A percentile compares a stretch with the other conserved stretches of the same genome.
Conservation (phyloP, 2,888 invertebrate genomes). For the Folsomia candida region DNA sequence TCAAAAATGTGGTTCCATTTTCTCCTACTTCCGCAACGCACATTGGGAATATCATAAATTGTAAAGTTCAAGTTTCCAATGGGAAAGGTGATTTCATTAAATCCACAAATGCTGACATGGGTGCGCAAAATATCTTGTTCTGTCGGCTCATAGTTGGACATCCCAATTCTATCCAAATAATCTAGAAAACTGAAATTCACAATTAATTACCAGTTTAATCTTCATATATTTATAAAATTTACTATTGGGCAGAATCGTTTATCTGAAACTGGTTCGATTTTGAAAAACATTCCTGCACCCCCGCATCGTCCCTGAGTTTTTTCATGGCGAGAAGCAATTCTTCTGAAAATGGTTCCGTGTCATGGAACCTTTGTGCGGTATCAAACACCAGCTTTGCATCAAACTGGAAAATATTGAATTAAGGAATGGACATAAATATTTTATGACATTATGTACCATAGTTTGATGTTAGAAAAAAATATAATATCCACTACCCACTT, state of each 20-base stretch:
- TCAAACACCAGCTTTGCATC: constrained; percentile 99
- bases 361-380: constrained; percentile 99
- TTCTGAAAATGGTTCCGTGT: constrained; percentile 99
- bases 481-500: no score
- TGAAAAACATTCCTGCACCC: constrained; percentile 98
- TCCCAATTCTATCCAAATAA: constrained; percentile 95
- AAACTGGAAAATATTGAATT: constrained; percentile 63
- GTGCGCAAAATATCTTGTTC: constrained; percentile 99
- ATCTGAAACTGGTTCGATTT: constrained; percentile 99
- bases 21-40: constrained; percentile 96
- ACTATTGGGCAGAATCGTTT: constrained; percentile 99
- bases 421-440: no score
- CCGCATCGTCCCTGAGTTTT: constrained; percentile 93
- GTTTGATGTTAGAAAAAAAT: no score
- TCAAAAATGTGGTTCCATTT: constrained; percentile 92
- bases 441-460: no score
- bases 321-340: constrained; percentile 98
- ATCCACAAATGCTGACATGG: no score
- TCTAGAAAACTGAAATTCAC: constrained; percentile 89
- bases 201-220: neutral
- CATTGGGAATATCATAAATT: constrained; percentile 98
- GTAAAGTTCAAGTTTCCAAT: constrained; percentile 99
- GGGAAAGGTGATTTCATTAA: constrained; percentile 99
- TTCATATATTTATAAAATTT: constrained; percentile 38
- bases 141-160: constrained; percentile 90